Evolutionary conservation across 2,888 invertebrate species (phyloP).

Genomic region (Mystacides longicornis): DNA sequence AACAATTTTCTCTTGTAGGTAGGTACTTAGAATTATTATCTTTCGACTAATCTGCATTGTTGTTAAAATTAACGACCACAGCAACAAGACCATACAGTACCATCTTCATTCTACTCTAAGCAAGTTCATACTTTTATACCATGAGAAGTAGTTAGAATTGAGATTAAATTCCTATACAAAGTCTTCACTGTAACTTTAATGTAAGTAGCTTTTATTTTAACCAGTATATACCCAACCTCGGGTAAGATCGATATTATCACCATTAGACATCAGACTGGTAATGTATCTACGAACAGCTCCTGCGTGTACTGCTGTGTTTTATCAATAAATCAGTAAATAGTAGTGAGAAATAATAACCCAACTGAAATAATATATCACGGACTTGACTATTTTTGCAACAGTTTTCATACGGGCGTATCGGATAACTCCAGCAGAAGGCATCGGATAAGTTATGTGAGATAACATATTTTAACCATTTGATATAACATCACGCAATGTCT

Average conservation of each 20-base stretch:
- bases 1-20: too few relatives aligned
- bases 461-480: background rate
- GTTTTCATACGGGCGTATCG: background rate
- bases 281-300: background rate
- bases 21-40: too few relatives aligned
- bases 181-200: too few relatives aligned
- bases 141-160: too few relatives aligned
- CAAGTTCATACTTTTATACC: too few relatives aligned
- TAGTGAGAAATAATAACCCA: background rate
- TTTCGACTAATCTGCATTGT: constrained; percentile 2
- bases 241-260: too few relatives aligned
- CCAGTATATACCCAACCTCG: too few relatives aligned
- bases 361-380: too few relatives aligned
- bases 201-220: too few relatives aligned
- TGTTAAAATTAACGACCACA: background rate
- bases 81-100: background rate
- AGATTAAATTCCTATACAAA: too few relatives aligned
- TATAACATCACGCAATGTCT: constrained; percentile 2
- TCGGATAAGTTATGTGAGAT: constrained; percentile 1
- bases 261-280: too few relatives aligned
- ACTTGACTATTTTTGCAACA: constrained; percentile 1
- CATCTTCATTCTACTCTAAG: background rate
- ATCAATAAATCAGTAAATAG: background rate
- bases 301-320: background rate
- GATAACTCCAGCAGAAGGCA: background rate